Evolutionary conservation across 2,113 vertebrate genomes (phyloP).

Genomic region (Cepphus grylle): DNA sequence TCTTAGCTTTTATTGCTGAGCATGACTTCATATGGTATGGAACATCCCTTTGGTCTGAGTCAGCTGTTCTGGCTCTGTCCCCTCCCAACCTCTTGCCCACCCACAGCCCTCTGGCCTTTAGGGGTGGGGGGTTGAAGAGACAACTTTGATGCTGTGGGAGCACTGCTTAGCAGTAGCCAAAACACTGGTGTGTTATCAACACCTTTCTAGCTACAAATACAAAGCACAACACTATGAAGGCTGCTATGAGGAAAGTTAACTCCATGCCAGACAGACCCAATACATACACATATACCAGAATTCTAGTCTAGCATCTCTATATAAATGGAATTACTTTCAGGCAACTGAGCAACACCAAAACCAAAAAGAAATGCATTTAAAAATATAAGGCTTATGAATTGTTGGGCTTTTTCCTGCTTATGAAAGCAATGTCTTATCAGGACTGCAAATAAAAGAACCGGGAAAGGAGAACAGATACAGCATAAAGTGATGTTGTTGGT

Average conservation of each 20-base stretch:
- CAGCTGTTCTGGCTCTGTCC: too few species aligned
- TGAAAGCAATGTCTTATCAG: neutral
- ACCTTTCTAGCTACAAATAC: too few species aligned
- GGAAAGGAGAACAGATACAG: neutral
- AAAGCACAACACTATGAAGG: accelerated
- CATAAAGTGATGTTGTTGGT: neutral
- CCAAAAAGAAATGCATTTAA: neutral
- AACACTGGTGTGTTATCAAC: too few species aligned
- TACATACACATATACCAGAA: neutral
- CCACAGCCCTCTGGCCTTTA: too few species aligned
- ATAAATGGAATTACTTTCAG: neutral
- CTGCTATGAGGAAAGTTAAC: neutral
- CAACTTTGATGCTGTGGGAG: too few species aligned
- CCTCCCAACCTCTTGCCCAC: too few species aligned
- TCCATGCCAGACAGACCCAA: neutral
- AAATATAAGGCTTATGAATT: neutral
- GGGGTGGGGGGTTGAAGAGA: too few species aligned
- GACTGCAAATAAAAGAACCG: neutral
- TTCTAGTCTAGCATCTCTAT: neutral
- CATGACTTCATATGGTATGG: too few species aligned
- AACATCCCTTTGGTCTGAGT: too few species aligned
- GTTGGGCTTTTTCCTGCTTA: neutral
- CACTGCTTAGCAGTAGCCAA: too few species aligned
- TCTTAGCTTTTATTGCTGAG: too few species aligned
- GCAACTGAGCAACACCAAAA: neutral